phyloP scores from a whole-genome alignment of 1,140 invertebrate species.

The Lamellibrachia luymesi region DNA sequence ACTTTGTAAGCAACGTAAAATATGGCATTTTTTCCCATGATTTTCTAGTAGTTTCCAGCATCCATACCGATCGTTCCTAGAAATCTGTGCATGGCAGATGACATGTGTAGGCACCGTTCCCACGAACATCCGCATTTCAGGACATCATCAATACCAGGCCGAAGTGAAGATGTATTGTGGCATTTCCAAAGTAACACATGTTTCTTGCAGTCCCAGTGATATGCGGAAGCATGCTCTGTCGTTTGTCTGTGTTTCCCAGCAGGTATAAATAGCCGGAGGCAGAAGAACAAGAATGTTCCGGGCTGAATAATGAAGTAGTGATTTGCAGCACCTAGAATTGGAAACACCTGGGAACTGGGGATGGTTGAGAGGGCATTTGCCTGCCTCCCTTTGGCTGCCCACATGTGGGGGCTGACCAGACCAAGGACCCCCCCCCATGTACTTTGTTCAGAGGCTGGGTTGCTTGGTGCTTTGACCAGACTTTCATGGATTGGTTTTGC shows the following conservation, averaged over 20 bases:
- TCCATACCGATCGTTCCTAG: neutral
- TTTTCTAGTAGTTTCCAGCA: neutral
- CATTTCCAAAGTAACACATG: neutral
- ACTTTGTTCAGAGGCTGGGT: neutral
- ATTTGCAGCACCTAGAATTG: neutral
- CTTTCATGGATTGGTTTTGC: neutral
- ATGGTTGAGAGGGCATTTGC: neutral
- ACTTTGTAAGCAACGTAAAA: neutral
- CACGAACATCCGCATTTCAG: neutral
- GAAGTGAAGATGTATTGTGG: neutral
- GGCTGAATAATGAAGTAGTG: neutral
- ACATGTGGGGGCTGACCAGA: neutral
- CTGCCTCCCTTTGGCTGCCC: neutral
- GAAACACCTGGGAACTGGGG: neutral
- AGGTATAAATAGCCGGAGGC: neutral
- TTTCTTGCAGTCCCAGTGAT: neutral
- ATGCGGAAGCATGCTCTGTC: neutral
- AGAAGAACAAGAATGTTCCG: neutral
- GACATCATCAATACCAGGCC: neutral
- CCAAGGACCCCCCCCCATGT: neutral
- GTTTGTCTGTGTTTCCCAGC: neutral
- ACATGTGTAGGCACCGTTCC: neutral
- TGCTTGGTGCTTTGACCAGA: neutral
- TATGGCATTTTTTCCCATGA: neutral
- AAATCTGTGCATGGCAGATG: neutral